A percentile compares a stretch with the other conserved stretches of the same genome.
Evolutionary conservation across 2,888 invertebrate genomes (phyloP).

Genomic region (Pristionchus japonicus): DNA sequence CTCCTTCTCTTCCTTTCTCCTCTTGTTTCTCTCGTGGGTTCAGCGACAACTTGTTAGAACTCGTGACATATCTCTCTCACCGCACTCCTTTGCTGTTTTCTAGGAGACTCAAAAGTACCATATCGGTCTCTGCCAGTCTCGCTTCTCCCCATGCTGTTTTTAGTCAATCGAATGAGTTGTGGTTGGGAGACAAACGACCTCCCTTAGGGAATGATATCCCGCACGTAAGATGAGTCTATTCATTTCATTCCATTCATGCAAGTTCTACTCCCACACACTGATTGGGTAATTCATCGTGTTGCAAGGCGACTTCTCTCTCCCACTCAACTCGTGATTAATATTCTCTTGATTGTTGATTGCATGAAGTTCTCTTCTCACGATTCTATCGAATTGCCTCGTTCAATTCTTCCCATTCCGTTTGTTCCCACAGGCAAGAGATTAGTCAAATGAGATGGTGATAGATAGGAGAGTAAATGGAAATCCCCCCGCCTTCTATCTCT

Average conservation of each 20-base stretch:
- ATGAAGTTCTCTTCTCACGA: background rate
- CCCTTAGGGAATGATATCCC: background rate
- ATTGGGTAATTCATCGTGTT: background rate
- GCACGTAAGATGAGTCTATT: background rate
- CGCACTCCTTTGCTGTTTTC: background rate
- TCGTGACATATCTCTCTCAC: background rate
- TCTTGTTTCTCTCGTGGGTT: constrained; percentile 22
- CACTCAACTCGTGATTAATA: background rate
- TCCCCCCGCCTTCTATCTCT: too few species aligned
- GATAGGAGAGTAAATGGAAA: constrained; percentile 35
- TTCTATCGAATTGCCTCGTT: background rate
- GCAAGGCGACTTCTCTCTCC: background rate
- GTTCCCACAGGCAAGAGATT: background rate
- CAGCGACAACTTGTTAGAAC: background rate
- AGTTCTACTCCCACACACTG: background rate
- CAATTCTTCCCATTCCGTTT: background rate
- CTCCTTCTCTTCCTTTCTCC: background rate
- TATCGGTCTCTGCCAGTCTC: background rate
- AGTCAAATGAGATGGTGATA: constrained; percentile 14
- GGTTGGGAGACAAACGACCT: background rate
- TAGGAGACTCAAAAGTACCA: background rate
- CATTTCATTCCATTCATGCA: background rate
- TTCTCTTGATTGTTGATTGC: background rate
- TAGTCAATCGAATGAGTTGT: background rate
- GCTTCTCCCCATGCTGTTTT: background rate